phyloP scores from a whole-genome alignment of 1,140 invertebrate species.

The Drosophila navojoa region DNA sequence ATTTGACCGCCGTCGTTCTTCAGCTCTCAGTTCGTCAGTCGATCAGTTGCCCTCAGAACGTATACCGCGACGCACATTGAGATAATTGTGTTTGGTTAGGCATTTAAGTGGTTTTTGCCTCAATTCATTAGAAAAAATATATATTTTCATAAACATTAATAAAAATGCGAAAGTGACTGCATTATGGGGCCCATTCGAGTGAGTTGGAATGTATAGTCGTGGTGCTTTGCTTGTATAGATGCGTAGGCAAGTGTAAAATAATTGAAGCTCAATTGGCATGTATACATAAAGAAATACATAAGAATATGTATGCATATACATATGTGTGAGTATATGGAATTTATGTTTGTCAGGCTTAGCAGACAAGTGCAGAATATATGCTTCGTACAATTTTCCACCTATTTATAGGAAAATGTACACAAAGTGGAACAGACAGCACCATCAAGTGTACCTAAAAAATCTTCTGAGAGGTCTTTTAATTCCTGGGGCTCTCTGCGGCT shows the following conservation, averaged over 20 bases:
- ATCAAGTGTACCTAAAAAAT: slow-evolving; percentile 35
- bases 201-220: slow-evolving; percentile 7
- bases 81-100: neutral
- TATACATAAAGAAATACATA: slow-evolving; percentile 4
- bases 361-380: neutral
- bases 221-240: neutral
- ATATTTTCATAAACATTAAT: slow-evolving; percentile 34
- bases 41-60: slow-evolving; percentile 16
- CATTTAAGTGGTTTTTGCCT: neutral
- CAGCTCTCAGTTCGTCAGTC: slow-evolving; percentile 21
- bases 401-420: slow-evolving; percentile 17
- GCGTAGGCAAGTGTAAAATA: slow-evolving; percentile 9
- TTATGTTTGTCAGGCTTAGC: slow-evolving; percentile 14
- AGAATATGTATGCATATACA: slow-evolving; percentile 1
- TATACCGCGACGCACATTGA: slow-evolving; percentile 31
- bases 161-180: slow-evolving; percentile 20
- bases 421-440: slow-evolving; percentile 57
- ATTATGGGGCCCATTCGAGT: slow-evolving; percentile 34
- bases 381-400: neutral
- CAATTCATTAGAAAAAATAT: neutral
- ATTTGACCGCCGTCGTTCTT: slow-evolving; percentile 8
- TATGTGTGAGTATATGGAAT: neutral
- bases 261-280: slow-evolving; percentile 29
- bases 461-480: slow-evolving; percentile 32
- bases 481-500: neutral